phyloP scores from a whole-genome alignment of 2,888 invertebrate species.

The Sesia bembeciformis region DNA sequence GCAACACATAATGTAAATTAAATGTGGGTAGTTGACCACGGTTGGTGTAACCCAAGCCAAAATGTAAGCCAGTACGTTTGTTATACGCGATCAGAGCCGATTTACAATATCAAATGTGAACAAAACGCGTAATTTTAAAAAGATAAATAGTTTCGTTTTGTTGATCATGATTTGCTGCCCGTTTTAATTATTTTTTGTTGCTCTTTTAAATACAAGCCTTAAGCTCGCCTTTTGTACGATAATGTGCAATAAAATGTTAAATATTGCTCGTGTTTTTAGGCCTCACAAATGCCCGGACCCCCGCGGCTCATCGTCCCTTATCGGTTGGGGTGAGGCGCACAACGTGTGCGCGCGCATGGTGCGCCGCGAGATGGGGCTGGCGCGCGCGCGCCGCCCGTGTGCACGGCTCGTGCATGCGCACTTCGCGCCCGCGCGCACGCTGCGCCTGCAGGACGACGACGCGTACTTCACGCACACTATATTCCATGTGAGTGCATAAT shows the following conservation, averaged over 20 bases:
- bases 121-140: no score
- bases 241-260: neutral
- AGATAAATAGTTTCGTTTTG: no score
- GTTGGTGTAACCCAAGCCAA: no score
- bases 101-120: no score
- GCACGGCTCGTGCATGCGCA: constrained; percentile 54
- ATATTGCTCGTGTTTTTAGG: constrained; percentile 44
- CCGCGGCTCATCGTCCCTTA: constrained; percentile 44
- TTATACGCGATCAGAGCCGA: no score
- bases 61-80: no score
- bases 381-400: constrained; percentile 31
- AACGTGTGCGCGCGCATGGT: constrained; percentile 43
- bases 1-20: no score
- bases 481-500: constrained; percentile 72
- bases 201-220: no score
- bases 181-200: no score
- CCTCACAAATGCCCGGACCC: constrained; percentile 96
- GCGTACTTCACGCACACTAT: constrained; percentile 81
- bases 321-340: constrained; percentile 13
- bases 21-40: no score
- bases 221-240: no score
- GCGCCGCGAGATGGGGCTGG: constrained; percentile 46
- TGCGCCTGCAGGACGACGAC: constrained; percentile 70
- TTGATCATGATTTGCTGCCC: no score
- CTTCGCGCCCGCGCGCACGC: constrained; percentile 57